A percentile compares a stretch with the other conserved stretches of the same genome.
phyloP scores from a whole-genome alignment of 92 coral and sea anemone genomes.

The Muricea muricata region DNA sequence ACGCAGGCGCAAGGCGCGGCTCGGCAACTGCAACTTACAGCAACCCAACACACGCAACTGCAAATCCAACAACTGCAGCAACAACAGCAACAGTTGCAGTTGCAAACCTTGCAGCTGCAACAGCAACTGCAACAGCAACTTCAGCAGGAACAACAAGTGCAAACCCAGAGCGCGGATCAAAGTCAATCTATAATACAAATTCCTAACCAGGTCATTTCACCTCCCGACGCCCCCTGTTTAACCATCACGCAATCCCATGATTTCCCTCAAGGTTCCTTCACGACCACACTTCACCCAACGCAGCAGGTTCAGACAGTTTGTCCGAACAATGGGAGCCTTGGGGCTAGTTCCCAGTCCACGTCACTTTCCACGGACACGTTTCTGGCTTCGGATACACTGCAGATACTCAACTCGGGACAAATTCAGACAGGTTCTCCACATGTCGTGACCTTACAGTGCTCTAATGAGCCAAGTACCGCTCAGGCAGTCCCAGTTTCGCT shows the following conservation, averaged over 20 bases:
- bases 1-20: neutral
- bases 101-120: slow-evolving; percentile 90
- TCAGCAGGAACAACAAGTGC: slow-evolving; percentile 82
- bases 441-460: slow-evolving; percentile 51
- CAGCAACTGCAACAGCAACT: slow-evolving; percentile 91
- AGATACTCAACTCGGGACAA: slow-evolving; percentile 69
- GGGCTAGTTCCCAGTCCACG: slow-evolving; percentile 62
- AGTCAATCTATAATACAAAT: slow-evolving; percentile 51
- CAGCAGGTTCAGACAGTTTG: slow-evolving; percentile 52
- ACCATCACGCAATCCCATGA: slow-evolving; percentile 33
- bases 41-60: slow-evolving; percentile 68
- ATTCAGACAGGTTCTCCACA: slow-evolving; percentile 69
- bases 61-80: slow-evolving; percentile 75
- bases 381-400: slow-evolving; percentile 77
- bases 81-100: slow-evolving; percentile 85
- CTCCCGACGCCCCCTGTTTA: slow-evolving; percentile 4
- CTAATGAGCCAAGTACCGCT: slow-evolving; percentile 49
- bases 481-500: slow-evolving; percentile 84
- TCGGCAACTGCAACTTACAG: slow-evolving; percentile 53
- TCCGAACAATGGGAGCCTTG: slow-evolving; percentile 16
- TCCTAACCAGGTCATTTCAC: slow-evolving; percentile 28
- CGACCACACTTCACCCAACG: slow-evolving; percentile 40
- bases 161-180: slow-evolving; percentile 52
- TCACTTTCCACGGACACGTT: slow-evolving; percentile 72
- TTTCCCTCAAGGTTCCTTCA: neutral